A percentile compares a stretch with the other conserved stretches of the same genome.
Conservation (phyloP, 30 jellyfish, hydroid and myxozoan genomes). For the Aurelia coerulea region DNA sequence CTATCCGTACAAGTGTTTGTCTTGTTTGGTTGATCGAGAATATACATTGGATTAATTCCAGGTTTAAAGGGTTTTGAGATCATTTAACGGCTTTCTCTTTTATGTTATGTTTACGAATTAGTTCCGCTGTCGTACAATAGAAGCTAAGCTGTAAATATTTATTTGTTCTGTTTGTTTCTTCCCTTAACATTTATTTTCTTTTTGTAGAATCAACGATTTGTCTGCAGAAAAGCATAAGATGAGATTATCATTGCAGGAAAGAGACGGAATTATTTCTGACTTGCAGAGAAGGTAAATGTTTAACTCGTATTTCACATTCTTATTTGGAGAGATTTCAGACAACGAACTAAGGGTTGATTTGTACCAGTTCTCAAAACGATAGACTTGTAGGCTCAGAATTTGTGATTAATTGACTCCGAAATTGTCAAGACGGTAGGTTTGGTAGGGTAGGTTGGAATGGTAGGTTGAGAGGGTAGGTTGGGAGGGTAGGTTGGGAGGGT, state of each 20-base stretch:
- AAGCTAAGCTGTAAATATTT: too few species aligned
- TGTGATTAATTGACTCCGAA: not conserved
- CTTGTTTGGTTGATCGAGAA: too few species aligned
- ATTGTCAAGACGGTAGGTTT: too few species aligned
- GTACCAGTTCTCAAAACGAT: not conserved
- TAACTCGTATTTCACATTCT: not conserved
- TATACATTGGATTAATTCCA: too few species aligned
- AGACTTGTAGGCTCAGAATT: not conserved
- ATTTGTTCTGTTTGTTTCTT: too few species aligned
- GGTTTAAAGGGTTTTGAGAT: not conserved
- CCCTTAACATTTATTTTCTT: too few species aligned
- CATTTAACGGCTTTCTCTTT: not conserved
- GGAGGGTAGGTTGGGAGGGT: too few species aligned
- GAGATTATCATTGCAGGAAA: constrained; percentile 81
- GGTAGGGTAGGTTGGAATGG: too few species aligned
- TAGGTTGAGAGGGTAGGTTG: too few species aligned
- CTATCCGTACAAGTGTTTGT: too few species aligned
- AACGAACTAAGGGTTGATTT: not conserved
- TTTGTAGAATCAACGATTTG: constrained; percentile 45
- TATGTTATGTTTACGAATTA: too few species aligned
- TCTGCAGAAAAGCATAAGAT: constrained; percentile 77
- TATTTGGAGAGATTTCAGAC: not conserved
- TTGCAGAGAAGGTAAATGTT: constrained; percentile 80
- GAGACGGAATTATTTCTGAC: constrained; percentile 88
- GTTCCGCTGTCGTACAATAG: too few species aligned